Evolutionary conservation across 2,113 vertebrate species (phyloP).

Genomic region (Eptatretus burgeri): DNA sequence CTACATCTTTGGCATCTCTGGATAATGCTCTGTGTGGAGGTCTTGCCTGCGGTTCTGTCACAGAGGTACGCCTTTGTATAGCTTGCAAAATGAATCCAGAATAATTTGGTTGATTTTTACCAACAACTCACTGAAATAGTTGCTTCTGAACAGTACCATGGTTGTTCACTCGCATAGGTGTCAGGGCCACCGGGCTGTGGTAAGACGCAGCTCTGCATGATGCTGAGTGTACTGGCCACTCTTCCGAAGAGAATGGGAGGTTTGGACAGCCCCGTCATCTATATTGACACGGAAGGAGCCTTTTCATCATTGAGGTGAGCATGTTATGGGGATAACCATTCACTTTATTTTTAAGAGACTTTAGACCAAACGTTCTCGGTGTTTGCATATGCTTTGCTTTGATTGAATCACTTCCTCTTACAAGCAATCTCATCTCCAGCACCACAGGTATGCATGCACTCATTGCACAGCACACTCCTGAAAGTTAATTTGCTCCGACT

Average conservation of each 20-base stretch:
- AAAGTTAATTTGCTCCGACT: no score
- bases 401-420: no score
- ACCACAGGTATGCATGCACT: no score
- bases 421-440: no score
- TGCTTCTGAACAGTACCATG: not conserved
- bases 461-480: no score
- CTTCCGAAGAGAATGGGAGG: conserved; percentile 30
- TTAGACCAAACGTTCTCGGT: no score
- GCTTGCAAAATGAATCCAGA: not conserved
- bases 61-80: conserved; percentile 22
- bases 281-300: conserved; percentile 37
- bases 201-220: conserved; percentile 44
- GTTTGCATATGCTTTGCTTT: no score
- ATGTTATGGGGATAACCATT: no score
- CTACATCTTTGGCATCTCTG: conserved; percentile 21
- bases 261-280: conserved; percentile 26
- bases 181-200: conserved; percentile 45
- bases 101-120: not conserved
- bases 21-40: conserved; percentile 28
- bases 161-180: conserved; percentile 18
- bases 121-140: not conserved
- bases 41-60: conserved; percentile 29
- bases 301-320: conserved; percentile 39
- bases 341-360: no score
- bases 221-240: conserved; percentile 35